phyloP scores from a whole-genome alignment of 2,113 vertebrate genomes.

The Cyanistes caeruleus region DNA sequence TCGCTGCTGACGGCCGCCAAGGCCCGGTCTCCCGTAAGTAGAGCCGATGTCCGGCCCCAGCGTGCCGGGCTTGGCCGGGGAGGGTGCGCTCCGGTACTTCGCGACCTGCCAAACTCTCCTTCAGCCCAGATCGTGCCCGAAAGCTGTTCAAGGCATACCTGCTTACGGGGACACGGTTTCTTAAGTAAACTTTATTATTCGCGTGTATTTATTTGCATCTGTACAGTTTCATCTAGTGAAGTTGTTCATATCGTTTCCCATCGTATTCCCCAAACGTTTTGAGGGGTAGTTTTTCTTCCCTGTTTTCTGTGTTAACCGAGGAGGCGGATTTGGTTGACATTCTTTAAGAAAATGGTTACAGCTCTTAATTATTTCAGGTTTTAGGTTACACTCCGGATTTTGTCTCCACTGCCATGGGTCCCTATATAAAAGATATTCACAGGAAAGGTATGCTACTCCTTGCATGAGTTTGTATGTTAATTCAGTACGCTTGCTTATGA shows the following conservation, averaged over 20 bases:
- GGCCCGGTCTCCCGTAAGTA: slow-evolving; percentile 81
- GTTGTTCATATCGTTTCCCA: fast-evolving
- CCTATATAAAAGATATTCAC: slow-evolving; percentile 86
- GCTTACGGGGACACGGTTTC: fast-evolving
- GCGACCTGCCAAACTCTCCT: background rate
- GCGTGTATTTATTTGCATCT: fast-evolving
- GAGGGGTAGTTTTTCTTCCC: background rate
- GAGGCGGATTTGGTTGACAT: background rate
- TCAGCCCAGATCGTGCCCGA: fast-evolving
- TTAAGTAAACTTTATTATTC: fast-evolving
- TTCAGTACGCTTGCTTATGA: background rate
- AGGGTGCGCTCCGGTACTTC: fast-evolving
- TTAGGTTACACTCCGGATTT: slow-evolving; percentile 87
- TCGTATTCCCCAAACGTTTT: fast-evolving
- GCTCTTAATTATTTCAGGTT: slow-evolving; percentile 69
- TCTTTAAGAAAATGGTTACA: background rate
- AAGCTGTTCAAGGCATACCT: fast-evolving
- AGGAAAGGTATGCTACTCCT: slow-evolving; percentile 75
- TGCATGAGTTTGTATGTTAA: fast-evolving
- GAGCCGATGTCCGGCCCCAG: background rate
- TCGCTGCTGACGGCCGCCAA: slow-evolving; percentile 83
- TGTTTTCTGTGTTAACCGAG: background rate
- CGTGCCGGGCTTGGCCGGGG: background rate
- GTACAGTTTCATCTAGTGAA: fast-evolving
- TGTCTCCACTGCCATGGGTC: slow-evolving; percentile 79